Conservation (phyloP, 1,140 invertebrate genomes). For the Calephelis virginiensis region DNA sequence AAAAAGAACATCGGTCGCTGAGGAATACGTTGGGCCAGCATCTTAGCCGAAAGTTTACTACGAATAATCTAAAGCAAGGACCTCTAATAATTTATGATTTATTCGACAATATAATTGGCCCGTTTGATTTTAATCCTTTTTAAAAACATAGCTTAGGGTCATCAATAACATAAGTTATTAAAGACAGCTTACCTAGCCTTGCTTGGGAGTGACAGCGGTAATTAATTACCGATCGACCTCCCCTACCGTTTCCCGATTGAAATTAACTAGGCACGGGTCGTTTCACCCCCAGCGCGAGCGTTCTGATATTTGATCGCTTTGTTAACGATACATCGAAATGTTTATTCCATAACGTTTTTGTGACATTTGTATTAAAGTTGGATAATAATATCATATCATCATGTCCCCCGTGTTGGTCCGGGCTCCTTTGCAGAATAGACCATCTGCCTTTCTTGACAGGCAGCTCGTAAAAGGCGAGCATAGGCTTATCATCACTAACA, state of each 20-base stretch:
- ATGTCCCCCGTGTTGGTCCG: too few species aligned
- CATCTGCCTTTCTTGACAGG: too few species aligned
- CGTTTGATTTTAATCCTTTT: neutral
- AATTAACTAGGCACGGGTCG: slow-evolving; percentile 34
- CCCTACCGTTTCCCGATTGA: slow-evolving; percentile 30
- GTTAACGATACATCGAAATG: slow-evolving; percentile 26
- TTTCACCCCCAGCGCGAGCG: slow-evolving; percentile 22
- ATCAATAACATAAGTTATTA: slow-evolving; percentile 31
- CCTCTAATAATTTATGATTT: too few species aligned
- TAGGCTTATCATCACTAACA: too few species aligned
- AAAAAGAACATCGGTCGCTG: too few species aligned
- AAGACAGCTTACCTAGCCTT: slow-evolving; percentile 33
- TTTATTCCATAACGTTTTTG: neutral
- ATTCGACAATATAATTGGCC: too few species aligned
- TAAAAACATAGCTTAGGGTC: neutral
- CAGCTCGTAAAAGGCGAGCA: too few species aligned
- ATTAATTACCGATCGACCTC: slow-evolving; percentile 39
- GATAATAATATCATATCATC: neutral
- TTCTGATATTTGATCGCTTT: slow-evolving; percentile 33
- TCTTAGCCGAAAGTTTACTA: too few species aligned
- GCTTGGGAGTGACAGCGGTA: slow-evolving; percentile 40
- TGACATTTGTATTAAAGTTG: neutral
- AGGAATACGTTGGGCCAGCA: too few species aligned
- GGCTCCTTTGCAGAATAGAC: too few species aligned
- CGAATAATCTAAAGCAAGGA: too few species aligned